Percentiles rank a stretch among this genome's conserved stretches.
Evolutionary conservation across 2,797 vertebrate genomes (phyloP).

Genomic region (Xenentodon cancila): DNA sequence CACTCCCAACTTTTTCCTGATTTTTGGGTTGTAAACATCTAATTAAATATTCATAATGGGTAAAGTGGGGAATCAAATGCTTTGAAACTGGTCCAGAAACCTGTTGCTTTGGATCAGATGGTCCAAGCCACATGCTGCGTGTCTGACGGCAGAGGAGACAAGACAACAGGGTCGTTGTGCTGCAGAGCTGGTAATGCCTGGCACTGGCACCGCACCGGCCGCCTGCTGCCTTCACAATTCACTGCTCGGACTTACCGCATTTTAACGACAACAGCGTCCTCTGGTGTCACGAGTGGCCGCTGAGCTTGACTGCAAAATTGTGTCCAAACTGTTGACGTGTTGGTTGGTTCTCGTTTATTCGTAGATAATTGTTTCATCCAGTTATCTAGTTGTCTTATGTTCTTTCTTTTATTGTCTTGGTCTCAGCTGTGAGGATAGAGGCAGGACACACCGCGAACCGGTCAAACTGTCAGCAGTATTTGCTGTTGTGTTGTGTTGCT

Average conservation of each 20-base stretch:
- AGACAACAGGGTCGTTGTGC: slow-evolving; percentile 68
- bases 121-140: slow-evolving; percentile 7
- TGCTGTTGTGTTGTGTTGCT: no score
- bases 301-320: background rate
- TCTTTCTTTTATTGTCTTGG: no score
- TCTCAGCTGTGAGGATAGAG: no score
- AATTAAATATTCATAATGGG: slow-evolving; percentile 1
- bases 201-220: slow-evolving; percentile 44
- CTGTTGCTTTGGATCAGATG: slow-evolving; percentile 22
- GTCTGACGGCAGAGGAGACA: slow-evolving; percentile 40
- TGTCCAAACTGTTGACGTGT: no score
- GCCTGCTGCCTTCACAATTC: background rate
- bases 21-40: background rate
- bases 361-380: no score
- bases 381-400: no score
- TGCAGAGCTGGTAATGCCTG: slow-evolving; percentile 68
- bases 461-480: no score
- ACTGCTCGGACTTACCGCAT: background rate
- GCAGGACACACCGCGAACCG: no score
- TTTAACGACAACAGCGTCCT: slow-evolving; percentile 33
- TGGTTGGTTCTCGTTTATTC: no score
- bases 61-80: background rate
- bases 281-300: slow-evolving; percentile 35
- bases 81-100: background rate
- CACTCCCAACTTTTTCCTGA: background rate